phyloP scores from a whole-genome alignment of 2,113 vertebrate species.

The Corydoras maculifer region DNA sequence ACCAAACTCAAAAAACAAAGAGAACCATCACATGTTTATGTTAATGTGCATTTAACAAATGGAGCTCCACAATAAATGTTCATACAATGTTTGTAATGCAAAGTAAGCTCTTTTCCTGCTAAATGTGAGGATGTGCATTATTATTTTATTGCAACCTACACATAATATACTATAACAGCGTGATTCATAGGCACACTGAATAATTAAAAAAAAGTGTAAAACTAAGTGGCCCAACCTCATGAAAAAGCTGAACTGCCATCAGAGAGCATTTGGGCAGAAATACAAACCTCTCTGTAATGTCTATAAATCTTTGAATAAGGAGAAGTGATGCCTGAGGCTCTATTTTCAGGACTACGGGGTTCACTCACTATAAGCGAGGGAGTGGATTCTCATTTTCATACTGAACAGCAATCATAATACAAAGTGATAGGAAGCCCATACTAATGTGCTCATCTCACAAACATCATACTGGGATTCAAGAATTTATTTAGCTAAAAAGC shows the following conservation, averaged over 20 bases:
- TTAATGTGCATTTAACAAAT: no score
- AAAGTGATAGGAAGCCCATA: neutral
- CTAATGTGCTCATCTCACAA: slow-evolving; percentile 1
- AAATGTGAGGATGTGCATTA: no score
- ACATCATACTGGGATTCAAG: neutral
- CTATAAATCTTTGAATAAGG: slow-evolving; percentile 19
- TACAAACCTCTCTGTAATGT: slow-evolving; percentile 19
- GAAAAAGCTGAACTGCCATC: neutral
- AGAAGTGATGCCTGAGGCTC: slow-evolving; percentile 8
- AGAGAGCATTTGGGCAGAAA: slow-evolving; percentile 9
- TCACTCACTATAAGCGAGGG: neutral
- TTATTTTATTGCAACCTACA: no score
- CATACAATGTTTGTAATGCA: no score
- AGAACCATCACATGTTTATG: no score
- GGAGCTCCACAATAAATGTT: no score
- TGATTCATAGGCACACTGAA: no score
- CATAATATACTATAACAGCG: no score
- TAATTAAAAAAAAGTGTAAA: neutral
- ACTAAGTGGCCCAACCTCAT: neutral
- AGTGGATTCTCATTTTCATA: slow-evolving; percentile 3
- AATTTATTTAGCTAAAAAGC: slow-evolving; percentile 5
- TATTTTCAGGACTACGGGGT: slow-evolving; percentile 7
- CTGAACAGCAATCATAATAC: slow-evolving; percentile 14
- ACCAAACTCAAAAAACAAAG: no score
- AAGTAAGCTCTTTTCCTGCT: no score